Percentiles rank a stretch among this genome's conserved stretches.
These are phyloP conservation scores for Gymnarchus niloticus DNA, from an alignment of 2,113 vertebrate genomes.

Conservation along the genomic window DNA sequence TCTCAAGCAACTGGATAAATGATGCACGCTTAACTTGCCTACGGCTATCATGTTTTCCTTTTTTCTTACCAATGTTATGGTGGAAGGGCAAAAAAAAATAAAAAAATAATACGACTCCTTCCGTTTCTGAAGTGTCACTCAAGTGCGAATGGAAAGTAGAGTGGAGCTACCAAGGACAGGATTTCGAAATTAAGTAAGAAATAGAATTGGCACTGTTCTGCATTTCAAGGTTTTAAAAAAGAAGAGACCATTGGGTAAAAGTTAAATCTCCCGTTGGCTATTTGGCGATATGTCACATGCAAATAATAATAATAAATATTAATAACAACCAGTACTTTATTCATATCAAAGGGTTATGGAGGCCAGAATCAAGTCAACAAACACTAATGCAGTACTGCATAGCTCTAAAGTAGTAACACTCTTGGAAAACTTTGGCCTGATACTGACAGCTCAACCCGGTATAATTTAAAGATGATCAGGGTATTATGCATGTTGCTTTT, in stretches of 20 bases:
- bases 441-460: background rate
- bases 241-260: background rate
- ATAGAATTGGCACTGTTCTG: no score
- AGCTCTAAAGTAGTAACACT: background rate
- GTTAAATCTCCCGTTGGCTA: background rate
- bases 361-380: background rate
- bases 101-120: background rate
- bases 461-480: background rate
- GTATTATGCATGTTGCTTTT: background rate
- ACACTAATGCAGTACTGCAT: background rate
- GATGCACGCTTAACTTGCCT: background rate
- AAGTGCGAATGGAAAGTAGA: background rate
- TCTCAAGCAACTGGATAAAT: background rate
- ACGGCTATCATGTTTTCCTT: background rate
- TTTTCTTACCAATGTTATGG: background rate
- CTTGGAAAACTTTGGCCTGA: background rate
- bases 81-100: background rate
- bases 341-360: background rate
- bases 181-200: background rate
- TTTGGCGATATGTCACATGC: background rate
- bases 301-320: no score
- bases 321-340: no score
- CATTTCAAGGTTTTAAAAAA: background rate
- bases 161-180: background rate
- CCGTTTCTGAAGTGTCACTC: background rate